phyloP scores from a whole-genome alignment of 2,888 invertebrate species.

The Leucophora obtusa region DNA sequence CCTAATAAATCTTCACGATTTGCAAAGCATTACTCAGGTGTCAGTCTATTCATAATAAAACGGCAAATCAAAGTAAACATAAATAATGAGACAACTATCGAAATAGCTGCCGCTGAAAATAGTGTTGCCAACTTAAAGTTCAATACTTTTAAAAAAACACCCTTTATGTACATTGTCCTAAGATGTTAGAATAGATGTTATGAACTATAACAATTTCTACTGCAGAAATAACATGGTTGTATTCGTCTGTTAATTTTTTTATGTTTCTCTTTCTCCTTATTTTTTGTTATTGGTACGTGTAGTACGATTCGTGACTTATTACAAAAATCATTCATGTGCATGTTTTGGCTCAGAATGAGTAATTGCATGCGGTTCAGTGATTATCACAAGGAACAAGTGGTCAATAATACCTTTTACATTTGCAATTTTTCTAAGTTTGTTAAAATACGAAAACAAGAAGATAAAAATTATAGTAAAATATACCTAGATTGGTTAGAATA shows the following conservation, averaged over 20 bases:
- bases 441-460: neutral
- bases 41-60: too few relatives aligned
- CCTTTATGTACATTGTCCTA: constrained; percentile 5
- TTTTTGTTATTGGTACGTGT: neutral
- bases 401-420: constrained; percentile 24
- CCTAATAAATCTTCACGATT: too few relatives aligned
- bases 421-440: constrained; percentile 6
- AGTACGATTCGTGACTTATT: constrained; percentile 51
- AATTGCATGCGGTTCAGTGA: constrained; percentile 41
- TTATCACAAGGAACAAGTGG: constrained; percentile 45
- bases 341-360: constrained; percentile 38
- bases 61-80: too few relatives aligned
- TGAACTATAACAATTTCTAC: neutral
- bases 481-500: neutral
- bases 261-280: neutral
- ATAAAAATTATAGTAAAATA: neutral
- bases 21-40: too few relatives aligned
- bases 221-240: neutral
- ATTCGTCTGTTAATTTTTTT: neutral
- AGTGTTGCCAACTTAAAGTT: too few relatives aligned
- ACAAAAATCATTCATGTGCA: constrained; percentile 44
- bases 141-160: too few relatives aligned
- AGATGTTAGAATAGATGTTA: neutral
- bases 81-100: too few relatives aligned
- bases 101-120: too few relatives aligned